Evolutionary conservation across 2,113 vertebrate species (phyloP).

Genomic region (Gasterosteus nipponicus): DNA sequence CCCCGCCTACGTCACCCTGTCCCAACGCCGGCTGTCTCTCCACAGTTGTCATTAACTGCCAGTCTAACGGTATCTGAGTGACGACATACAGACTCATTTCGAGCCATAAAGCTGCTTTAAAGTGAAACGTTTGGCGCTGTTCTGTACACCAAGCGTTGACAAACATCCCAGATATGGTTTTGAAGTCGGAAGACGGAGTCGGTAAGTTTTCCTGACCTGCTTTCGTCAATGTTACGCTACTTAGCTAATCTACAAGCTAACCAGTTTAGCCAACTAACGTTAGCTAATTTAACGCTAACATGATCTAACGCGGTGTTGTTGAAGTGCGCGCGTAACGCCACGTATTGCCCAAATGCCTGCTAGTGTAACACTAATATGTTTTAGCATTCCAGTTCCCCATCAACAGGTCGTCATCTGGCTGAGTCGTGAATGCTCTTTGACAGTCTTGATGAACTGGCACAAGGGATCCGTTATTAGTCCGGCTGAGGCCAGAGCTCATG

Average conservation of each 20-base stretch:
- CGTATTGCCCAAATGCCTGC: neutral
- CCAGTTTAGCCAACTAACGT: conserved; percentile 21
- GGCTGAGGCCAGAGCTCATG: conserved; percentile 56
- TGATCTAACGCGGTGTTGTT: neutral
- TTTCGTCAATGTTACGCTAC: conserved; percentile 1
- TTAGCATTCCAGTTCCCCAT: neutral
- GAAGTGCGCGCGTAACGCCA: neutral
- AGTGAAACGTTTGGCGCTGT: neutral
- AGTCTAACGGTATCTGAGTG: neutral
- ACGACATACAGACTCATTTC: neutral
- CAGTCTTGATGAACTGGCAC: conserved; percentile 53
- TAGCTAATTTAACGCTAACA: conserved; percentile 32
- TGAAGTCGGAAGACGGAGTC: conserved; percentile 78
- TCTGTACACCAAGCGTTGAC: rapidly evolving
- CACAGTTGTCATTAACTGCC: conserved; percentile 55
- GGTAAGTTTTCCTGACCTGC: conserved; percentile 65
- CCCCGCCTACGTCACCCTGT: conserved; percentile 40
- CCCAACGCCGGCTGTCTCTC: conserved; percentile 45
- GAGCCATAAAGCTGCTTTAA: conserved; percentile 11
- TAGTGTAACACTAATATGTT: neutral
- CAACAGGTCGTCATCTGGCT: conserved; percentile 33
- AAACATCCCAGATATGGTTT: conserved; percentile 57
- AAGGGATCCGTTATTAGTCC: conserved; percentile 67
- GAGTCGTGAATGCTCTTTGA: conserved; percentile 31
- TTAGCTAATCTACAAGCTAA: conserved; percentile 41